Base-by-base conservation (phyloP, 1,140 invertebrate genomes). In the Monochamus saltuarius region DNA sequence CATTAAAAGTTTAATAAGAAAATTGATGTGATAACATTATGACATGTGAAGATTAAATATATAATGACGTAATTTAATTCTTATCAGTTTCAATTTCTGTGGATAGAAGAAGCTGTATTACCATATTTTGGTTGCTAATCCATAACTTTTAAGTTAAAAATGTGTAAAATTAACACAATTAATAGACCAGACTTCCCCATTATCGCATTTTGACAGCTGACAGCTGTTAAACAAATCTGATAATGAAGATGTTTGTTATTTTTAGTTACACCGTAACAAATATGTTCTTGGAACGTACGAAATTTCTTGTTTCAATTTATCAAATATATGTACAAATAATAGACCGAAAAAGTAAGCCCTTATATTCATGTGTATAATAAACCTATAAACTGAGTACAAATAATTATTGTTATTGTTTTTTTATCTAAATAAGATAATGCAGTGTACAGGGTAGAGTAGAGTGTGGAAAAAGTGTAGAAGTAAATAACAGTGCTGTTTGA, bases 51-150 rank as follows among this genome's bases (percentile, higher is more conserved):
- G n/a, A 36, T 16, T 35, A 57, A 36, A 38, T 9, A 35, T 43
- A 7, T 51, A 35, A 47, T n/a, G 17, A 57, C 22, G 22, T 29
- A 29, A 29, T 29, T 29, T 51, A 59, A 50, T 42, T 40, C 22
- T 56, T 40, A 56, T 61, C 51, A 58, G 35, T 38, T 36, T 39
- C 56, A 52, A 47, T 62, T 50, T 56, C 53, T 62, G 55, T 35
- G 57, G 47, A 53, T 54, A 62, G 39, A 65, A 11, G 13, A 11
- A 43, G 16, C 43, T 39, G 22, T 51, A 60, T 71, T 73, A 74
- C 75, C 75, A 76, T 76, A 75, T 75, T 76, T 74, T 66, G 63
- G 45, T 70, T 61, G 63, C 73, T 75, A 76, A 75, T 75, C 75
- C 75, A 76, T 76, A 62, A 69, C 72, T 71, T 69, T 74, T 69